Percentiles rank a stretch among this genome's conserved stretches.
Evolutionary conservation across 2,113 vertebrate genomes (phyloP).

Genomic region (Arenaria interpres): DNA sequence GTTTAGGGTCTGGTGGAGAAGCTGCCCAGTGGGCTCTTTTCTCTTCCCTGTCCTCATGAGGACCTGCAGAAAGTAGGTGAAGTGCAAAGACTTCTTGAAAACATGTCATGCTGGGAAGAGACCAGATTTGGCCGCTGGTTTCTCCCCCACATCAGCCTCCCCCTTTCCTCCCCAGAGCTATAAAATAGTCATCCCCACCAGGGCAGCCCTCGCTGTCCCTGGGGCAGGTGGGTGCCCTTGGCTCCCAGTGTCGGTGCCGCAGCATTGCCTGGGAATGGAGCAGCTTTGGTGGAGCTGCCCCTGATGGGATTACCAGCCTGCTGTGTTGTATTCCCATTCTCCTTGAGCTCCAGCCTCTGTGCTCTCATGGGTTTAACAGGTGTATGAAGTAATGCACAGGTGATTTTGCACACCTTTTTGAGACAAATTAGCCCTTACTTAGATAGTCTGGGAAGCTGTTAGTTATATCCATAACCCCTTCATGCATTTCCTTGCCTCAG

Average conservation of each 20-base stretch:
- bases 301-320: not conserved
- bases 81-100: not conserved
- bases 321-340: rapidly evolving
- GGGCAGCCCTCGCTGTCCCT: not conserved
- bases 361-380: not conserved
- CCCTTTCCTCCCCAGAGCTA: not conserved
- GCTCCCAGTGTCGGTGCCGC: rapidly evolving
- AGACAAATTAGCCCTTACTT: not conserved
- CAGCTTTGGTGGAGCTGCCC: rapidly evolving
- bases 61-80: not conserved
- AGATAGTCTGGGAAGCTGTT: not conserved
- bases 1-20: not conserved
- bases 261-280: rapidly evolving
- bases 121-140: not conserved
- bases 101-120: not conserved
- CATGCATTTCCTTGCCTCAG: not conserved
- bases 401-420: not conserved
- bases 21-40: not conserved
- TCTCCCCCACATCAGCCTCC: not conserved
- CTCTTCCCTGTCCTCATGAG: rapidly evolving
- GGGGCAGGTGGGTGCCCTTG: not conserved
- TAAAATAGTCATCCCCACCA: rapidly evolving
- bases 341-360: not conserved
- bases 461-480: not conserved
- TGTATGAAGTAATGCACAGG: not conserved